Evolutionary conservation across 2,888 invertebrate genomes (phyloP).

Genomic region (Heterodera filipjevi): DNA sequence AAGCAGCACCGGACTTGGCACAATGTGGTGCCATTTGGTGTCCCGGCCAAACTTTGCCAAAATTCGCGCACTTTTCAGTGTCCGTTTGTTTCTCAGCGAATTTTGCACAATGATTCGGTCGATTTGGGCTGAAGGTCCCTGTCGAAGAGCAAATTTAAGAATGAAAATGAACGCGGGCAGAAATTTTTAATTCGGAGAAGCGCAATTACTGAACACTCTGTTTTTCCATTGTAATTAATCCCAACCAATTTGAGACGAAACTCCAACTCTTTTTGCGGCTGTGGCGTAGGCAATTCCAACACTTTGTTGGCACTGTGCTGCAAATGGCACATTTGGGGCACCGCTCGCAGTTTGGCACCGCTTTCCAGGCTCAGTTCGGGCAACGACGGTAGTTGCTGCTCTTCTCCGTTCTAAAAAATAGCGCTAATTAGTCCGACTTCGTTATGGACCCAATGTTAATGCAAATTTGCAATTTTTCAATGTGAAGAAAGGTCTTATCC

Average conservation of each 20-base stretch:
- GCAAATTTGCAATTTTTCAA: background rate
- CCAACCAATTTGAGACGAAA: slow-evolving; percentile 21
- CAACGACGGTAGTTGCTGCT: slow-evolving; percentile 2
- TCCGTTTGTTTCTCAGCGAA: slow-evolving; percentile 19
- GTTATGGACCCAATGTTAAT: background rate
- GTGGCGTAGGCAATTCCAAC: slow-evolving; percentile 18
- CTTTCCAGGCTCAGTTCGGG: background rate
- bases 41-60: slow-evolving; percentile 24
- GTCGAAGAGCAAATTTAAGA: background rate
- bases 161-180: background rate
- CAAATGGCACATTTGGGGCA: slow-evolving; percentile 19
- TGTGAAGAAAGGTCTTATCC: background rate
- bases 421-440: background rate
- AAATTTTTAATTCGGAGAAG: too few species aligned
- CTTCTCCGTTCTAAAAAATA: background rate
- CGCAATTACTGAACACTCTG: too few species aligned
- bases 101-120: slow-evolving; percentile 29
- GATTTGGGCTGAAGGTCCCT: background rate
- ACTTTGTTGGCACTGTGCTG: background rate
- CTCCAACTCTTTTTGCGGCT: slow-evolving; percentile 16
- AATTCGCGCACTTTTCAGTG: slow-evolving; percentile 17
- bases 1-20: background rate
- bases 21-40: slow-evolving; percentile 13
- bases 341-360: slow-evolving; percentile 9
- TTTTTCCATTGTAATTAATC: too few species aligned